phyloP scores from a whole-genome alignment of 2,888 invertebrate genomes.

The Galeopsomyia nigrocyanea region DNA sequence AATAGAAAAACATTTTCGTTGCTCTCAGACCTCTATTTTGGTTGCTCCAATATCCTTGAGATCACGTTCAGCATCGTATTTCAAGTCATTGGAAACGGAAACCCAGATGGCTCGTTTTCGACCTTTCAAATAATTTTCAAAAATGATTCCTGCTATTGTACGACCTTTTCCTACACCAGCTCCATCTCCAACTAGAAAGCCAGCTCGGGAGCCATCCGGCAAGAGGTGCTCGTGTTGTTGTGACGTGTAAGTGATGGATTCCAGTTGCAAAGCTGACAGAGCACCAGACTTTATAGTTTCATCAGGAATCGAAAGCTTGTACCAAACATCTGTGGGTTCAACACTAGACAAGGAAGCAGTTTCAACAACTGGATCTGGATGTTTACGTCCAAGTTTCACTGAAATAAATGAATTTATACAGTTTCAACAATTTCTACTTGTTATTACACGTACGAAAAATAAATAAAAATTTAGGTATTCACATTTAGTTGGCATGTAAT shows the following conservation, averaged over 20 bases:
- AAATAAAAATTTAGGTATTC: constrained; percentile 58
- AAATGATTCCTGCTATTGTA: constrained; percentile 97
- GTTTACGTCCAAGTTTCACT: constrained; percentile 92
- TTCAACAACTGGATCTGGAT: constrained; percentile 99
- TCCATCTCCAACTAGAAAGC: constrained; percentile 97
- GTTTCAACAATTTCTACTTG: too few species aligned
- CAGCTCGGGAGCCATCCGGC: constrained; percentile 91
- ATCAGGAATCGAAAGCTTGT: constrained; percentile 85
- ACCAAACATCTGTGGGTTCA: constrained; percentile 94
- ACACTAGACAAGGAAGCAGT: constrained; percentile 97
- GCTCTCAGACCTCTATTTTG: constrained; percentile 82
- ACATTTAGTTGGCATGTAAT: constrained; percentile 98
- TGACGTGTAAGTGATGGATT: constrained; percentile 96
- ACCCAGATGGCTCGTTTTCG: constrained; percentile 98
- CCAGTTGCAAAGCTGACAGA: constrained; percentile 95
- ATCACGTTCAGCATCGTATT: constrained; percentile 98
- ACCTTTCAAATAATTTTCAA: constrained; percentile 95
- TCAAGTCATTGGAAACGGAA: constrained; percentile 97
- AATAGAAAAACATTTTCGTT: constrained; percentile 5
- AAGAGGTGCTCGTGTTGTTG: constrained; percentile 95
- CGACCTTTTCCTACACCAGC: constrained; percentile 98
- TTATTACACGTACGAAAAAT: not conserved
- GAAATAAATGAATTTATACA: constrained; percentile 52
- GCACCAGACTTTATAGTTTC: constrained; percentile 87
- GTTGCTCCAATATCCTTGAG: constrained; percentile 94